These are phyloP conservation scores for Tachycineta bicolor DNA, from an alignment of 2,113 vertebrate genomes.

Conservation along the genomic window DNA sequence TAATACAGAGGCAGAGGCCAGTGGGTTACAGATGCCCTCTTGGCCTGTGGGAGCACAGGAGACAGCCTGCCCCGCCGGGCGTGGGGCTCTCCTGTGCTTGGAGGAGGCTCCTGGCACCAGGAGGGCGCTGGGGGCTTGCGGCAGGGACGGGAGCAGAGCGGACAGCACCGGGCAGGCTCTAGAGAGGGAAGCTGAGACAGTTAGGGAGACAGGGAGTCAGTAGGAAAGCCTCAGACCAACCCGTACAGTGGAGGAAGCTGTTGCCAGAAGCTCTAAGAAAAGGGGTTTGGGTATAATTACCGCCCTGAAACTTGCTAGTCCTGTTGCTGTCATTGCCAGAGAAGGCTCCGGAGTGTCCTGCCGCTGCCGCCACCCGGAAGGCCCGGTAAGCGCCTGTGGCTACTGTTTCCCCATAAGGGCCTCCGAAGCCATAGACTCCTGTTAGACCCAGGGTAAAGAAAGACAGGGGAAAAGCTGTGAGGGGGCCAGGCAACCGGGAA, in stretches of 20 bases:
- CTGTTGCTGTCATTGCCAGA: slow-evolving; percentile 81
- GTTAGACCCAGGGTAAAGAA: slow-evolving; percentile 72
- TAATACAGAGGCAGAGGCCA: background rate
- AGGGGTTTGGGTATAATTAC: slow-evolving; percentile 78
- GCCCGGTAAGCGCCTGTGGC: slow-evolving; percentile 82
- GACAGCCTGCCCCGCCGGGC: background rate
- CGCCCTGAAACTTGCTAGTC: slow-evolving; percentile 86
- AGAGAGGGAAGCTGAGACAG: slow-evolving; percentile 46
- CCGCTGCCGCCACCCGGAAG: slow-evolving; percentile 79
- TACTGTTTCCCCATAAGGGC: slow-evolving; percentile 83
- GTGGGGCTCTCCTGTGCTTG: background rate
- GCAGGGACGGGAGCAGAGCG: background rate
- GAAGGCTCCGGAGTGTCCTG: slow-evolving; percentile 83
- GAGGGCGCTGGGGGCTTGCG: background rate
- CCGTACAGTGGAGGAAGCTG: slow-evolving; percentile 35
- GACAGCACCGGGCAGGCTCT: background rate
- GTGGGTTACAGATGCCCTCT: background rate
- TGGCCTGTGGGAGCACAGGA: background rate
- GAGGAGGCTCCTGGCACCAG: background rate
- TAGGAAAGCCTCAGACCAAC: slow-evolving; percentile 49
- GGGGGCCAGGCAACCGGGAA: slow-evolving; percentile 19
- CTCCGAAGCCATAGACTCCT: slow-evolving; percentile 85
- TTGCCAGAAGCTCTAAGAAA: slow-evolving; percentile 66
- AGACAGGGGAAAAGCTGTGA: slow-evolving; percentile 75
- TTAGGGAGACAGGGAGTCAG: slow-evolving; percentile 50